Base-by-base conservation (phyloP, 2,888 invertebrate species). In the Mythimna lalbum region DNA sequence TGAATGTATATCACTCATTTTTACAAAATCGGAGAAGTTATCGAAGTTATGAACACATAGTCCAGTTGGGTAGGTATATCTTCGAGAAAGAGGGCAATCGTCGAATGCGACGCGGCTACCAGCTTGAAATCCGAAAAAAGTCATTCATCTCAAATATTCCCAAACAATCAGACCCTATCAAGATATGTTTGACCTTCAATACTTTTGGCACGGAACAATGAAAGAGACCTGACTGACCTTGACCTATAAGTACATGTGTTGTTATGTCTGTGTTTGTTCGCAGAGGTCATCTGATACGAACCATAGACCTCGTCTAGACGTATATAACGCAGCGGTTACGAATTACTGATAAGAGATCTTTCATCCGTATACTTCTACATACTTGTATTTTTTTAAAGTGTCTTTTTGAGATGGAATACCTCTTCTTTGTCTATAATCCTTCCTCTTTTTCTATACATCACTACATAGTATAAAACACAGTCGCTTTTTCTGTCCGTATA, bases 251-350 rank as follows among this genome's bases (percentile, higher is more conserved):
- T 0, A 50, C 27, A 27, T n/a, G 43, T 17, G 7, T 27, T 23
- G 7, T 23, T 14, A 1, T 33, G 55, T 63, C 55, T 50, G 23
- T 53, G 33, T 75, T 64, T 50, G 55, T 27, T 74, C 56, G n/a
- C 27, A 57, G 75, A 75, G 75, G 49, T 72, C 56, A 72, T 72
- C 72, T 52, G 76, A 75, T 65, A 43, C 14, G 17, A 57, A 52
- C 39, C 76, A 75, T 43, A 72, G 76, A 75, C 76, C 19, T 10
- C 23, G 76, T 72, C 76, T 65, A 72, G 76, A 72, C 72, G 33
- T 19, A 39, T 43, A 63, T 9, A 39, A 56, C 19, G 33, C 39
- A 55, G 56, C 64, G 12, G 39, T 43, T 64, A 56, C 56, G 31
- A 43, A 63, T 33, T 23, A 55, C 63, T 63, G 71, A 49, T 63